Conservation (phyloP, 2,888 invertebrate genomes). For the Patella caerulea region DNA sequence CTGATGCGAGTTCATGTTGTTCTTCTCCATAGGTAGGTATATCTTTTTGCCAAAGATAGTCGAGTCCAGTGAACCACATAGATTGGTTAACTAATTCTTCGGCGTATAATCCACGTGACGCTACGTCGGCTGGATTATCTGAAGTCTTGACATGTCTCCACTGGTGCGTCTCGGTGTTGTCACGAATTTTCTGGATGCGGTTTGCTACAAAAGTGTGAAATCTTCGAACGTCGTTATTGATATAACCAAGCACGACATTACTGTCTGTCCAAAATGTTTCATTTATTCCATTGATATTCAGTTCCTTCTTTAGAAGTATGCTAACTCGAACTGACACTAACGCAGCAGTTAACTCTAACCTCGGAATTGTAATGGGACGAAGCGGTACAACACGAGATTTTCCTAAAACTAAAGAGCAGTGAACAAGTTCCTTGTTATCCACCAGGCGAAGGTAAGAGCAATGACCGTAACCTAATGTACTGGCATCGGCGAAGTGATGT, state of each 20-base stretch:
- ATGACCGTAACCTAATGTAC: slow-evolving; percentile 4
- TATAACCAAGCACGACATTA: slow-evolving; percentile 40
- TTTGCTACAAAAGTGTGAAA: slow-evolving; percentile 50
- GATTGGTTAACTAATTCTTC: not conserved
- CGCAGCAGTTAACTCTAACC: slow-evolving; percentile 40
- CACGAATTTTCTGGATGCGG: slow-evolving; percentile 41
- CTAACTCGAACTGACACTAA: slow-evolving; percentile 37
- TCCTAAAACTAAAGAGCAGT: slow-evolving; percentile 1
- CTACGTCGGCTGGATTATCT: slow-evolving; percentile 46
- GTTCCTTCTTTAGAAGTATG: slow-evolving; percentile 28
- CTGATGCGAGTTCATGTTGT: not conserved
- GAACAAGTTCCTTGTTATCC: not conserved
- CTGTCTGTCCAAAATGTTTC: slow-evolving; percentile 44
- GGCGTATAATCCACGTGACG: slow-evolving; percentile 36
- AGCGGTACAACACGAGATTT: not conserved
- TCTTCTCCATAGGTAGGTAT: not conserved
- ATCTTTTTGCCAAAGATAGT: not conserved
- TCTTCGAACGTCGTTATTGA: slow-evolving; percentile 38
- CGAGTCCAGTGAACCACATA: not conserved
- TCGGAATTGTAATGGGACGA: slow-evolving; percentile 31
- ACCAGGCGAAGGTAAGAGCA: not conserved
- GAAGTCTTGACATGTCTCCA: slow-evolving; percentile 40
- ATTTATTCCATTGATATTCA: slow-evolving; percentile 19
- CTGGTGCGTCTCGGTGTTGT: slow-evolving; percentile 34
- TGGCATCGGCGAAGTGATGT: not conserved